Evolutionary conservation across 2,113 vertebrate species (phyloP).

Genomic region (Hirundichthys speculiger): DNA sequence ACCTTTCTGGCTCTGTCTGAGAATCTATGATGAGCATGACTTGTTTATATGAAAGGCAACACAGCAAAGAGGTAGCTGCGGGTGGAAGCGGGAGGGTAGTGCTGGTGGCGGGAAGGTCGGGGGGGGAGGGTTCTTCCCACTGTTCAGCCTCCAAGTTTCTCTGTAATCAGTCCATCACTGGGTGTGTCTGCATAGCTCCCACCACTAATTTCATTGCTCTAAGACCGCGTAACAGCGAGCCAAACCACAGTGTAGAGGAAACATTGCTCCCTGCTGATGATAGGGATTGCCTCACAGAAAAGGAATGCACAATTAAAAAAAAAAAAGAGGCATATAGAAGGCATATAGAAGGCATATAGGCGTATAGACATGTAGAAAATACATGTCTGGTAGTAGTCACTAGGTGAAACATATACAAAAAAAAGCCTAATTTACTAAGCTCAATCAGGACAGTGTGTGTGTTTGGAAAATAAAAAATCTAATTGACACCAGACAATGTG

Average conservation of each 20-base stretch:
- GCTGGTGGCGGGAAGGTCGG: not conserved
- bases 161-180: slow-evolving; percentile 84
- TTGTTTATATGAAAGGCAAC: slow-evolving; percentile 50
- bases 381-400: slow-evolving; percentile 14
- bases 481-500: too few relatives aligned
- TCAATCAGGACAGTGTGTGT: not conserved
- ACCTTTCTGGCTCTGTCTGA: slow-evolving; percentile 6
- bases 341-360: not conserved
- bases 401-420: slow-evolving; percentile 6
- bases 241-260: slow-evolving; percentile 74
- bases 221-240: slow-evolving; percentile 65
- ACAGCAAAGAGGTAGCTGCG: slow-evolving; percentile 19
- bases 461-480: too few relatives aligned
- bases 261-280: slow-evolving; percentile 63
- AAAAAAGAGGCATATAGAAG: not conserved
- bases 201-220: slow-evolving; percentile 82
- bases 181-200: slow-evolving; percentile 78
- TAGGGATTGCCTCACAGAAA: slow-evolving; percentile 60
- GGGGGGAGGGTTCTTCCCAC: slow-evolving; percentile 51
- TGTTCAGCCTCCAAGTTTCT: slow-evolving; percentile 63
- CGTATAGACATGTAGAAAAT: too few relatives aligned
- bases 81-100: not conserved
- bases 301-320: slow-evolving; percentile 42
- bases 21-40: slow-evolving; percentile 14
- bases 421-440: not conserved